Evolutionary conservation across 2,113 vertebrate genomes (phyloP), one percentile per base, ranked within the genome.

Genomic region (Asarcornis scutulata): DNA sequence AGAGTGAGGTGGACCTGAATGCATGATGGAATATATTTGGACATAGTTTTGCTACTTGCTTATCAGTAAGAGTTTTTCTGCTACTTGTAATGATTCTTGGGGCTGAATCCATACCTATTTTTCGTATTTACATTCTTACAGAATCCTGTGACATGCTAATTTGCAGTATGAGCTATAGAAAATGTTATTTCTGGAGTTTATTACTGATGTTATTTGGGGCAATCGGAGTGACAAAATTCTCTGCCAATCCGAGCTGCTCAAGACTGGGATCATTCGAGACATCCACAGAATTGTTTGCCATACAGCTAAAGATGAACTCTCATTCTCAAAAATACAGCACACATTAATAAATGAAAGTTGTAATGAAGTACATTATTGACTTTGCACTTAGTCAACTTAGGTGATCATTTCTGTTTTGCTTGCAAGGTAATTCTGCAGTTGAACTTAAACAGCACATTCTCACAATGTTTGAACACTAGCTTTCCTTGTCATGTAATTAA

Each of bases 131-230:
- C 34, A 83, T 69, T 82, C 64, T 91, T 74, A 42, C 48, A 73
- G 81, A 92, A 91, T 92, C 63, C 69, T 87, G 32, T 82, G 81
- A 87, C 73, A 79, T 69, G 83, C 60, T 92, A 48, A 88, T 91
- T 93, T 92, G 62, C 53, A 89, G 81, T 87, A 89, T 42, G 62
- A 95, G 71, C 81, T 82, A 88, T 32, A 92, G 74, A 92, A 92
- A 94, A 74, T 94, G 50, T 55, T 83, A 93, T 95, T 94, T 96
- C 88, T 81, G 94, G 92, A 95, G 76, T 71, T 95, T 96, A 81
- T 92, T 89, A 72, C 27, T 94, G 50, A 76, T 92, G 81, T 97
- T 95, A 83, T 93, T 91, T 92, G 91, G 95, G 92, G 75, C 82
- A 97, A 94, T 82, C 48, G 96, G 91, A 97, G 87, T 92, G 93